These are phyloP conservation scores for Drosophila subquinaria DNA, from an alignment of 2,888 invertebrate genomes.

Conservation along the genomic window DNA sequence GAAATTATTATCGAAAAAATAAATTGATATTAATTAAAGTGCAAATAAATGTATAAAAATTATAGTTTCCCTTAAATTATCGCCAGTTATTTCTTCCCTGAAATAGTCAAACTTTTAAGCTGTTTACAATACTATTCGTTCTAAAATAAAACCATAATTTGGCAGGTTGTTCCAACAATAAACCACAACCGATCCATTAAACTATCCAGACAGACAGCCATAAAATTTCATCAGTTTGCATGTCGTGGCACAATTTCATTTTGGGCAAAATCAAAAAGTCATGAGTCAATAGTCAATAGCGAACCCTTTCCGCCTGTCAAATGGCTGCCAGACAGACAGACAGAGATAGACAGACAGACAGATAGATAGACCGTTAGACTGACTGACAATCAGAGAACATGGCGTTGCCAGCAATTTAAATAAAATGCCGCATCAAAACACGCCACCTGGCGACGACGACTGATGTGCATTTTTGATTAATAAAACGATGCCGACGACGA, in stretches of 20 bases:
- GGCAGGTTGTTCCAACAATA: not conserved
- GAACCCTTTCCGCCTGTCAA: constrained; percentile 74
- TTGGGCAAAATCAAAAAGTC: constrained; percentile 45
- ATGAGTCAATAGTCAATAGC: constrained; percentile 60
- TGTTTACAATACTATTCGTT: too few relatives aligned
- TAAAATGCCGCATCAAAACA: constrained; percentile 60
- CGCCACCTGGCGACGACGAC: constrained; percentile 50
- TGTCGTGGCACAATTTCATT: constrained; percentile 42
- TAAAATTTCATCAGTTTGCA: constrained; percentile 46
- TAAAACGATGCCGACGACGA: constrained; percentile 61
- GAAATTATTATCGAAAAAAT: too few relatives aligned
- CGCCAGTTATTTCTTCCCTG: too few relatives aligned
- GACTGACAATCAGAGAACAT: constrained; percentile 50
- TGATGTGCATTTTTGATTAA: constrained; percentile 67
- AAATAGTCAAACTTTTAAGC: too few relatives aligned
- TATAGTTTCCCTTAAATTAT: too few relatives aligned
- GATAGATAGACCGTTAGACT: not conserved
- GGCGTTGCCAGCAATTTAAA: constrained; percentile 68
- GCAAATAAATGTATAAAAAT: too few relatives aligned
- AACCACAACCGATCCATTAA: constrained; percentile 7
- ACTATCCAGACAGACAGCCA: constrained; percentile 35
- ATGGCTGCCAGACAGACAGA: constrained; percentile 38
- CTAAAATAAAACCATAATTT: not conserved
- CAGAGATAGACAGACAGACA: constrained; percentile 10
- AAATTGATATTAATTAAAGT: too few relatives aligned